Percentiles rank a stretch among this genome's conserved stretches.
Evolutionary conservation across 1,140 invertebrate species (phyloP).

Genomic region (Neodiprion lecontei): DNA sequence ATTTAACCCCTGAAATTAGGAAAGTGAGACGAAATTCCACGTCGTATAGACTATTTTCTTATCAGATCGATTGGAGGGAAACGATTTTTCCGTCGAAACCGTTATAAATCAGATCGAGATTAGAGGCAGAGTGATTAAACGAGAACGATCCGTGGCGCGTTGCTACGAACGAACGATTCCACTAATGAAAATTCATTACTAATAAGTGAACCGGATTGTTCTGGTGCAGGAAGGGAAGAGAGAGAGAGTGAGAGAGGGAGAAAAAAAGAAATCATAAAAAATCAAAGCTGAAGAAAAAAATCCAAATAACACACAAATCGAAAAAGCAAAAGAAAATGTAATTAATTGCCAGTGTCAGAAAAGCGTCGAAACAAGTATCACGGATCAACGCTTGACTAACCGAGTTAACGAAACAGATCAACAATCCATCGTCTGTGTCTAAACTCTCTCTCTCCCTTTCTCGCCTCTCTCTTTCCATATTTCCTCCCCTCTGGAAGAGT

Average conservation of each 20-base stretch:
- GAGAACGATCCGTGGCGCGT: background rate
- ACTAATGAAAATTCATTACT: slow-evolving; percentile 1
- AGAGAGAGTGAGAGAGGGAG: too few relatives aligned
- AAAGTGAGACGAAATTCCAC: too few relatives aligned
- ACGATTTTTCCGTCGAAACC: background rate
- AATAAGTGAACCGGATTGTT: background rate
- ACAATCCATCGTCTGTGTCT: slow-evolving; percentile 19
- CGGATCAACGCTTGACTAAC: slow-evolving; percentile 15
- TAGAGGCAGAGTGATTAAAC: slow-evolving; percentile 1
- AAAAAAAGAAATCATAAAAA: background rate
- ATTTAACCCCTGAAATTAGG: too few relatives aligned
- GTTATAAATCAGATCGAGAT: slow-evolving; percentile 7
- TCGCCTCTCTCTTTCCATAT: background rate
- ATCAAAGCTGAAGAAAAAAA: too few relatives aligned
- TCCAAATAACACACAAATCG: background rate
- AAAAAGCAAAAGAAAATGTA: background rate
- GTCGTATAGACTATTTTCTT: background rate
- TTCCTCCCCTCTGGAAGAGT: background rate
- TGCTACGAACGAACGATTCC: background rate
- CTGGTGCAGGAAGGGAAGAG: too few relatives aligned
- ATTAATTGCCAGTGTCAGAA: slow-evolving; percentile 13
- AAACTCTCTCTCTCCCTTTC: slow-evolving; percentile 15
- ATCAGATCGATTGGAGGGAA: background rate
- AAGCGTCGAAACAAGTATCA: slow-evolving; percentile 16
- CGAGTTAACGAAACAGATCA: slow-evolving; percentile 13